Evolutionary conservation across 2,113 vertebrate species (phyloP).

Genomic region (Tautogolabrus adspersus): DNA sequence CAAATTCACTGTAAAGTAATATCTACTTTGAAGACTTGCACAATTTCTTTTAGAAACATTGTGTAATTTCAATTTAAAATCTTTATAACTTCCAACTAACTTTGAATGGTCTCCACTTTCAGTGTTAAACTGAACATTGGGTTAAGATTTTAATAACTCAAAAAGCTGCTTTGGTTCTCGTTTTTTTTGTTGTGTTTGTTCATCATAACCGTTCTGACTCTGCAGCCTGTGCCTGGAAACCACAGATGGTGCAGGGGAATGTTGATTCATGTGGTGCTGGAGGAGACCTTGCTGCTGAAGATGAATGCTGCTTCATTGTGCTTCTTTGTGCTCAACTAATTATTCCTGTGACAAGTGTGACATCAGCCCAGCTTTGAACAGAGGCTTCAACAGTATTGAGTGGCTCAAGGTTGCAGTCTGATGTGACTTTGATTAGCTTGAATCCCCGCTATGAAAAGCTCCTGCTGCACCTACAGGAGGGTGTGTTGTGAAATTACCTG

Average conservation of each 20-base stretch:
- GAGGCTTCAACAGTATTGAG: conserved; percentile 61
- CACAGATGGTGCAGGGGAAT: conserved; percentile 61
- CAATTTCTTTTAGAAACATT: too few species aligned
- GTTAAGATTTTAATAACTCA: conserved; percentile 10
- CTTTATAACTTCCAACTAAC: too few species aligned
- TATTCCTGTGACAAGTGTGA: conserved; percentile 68
- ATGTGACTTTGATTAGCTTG: conserved; percentile 71
- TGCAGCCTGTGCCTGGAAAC: conserved; percentile 59
- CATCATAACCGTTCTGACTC: conserved; percentile 44
- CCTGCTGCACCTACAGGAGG: conserved; percentile 56
- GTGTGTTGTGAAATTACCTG: conserved; percentile 80
- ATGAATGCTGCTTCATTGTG: conserved; percentile 76
- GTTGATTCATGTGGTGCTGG: conserved; percentile 48
- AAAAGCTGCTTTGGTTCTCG: conserved; percentile 13
- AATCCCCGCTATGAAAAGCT: conserved; percentile 76
- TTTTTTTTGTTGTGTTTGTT: conserved; percentile 22
- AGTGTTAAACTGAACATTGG: not conserved
- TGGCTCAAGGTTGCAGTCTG: conserved; percentile 75
- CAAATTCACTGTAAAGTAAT: too few species aligned
- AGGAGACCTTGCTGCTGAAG: conserved; percentile 66
- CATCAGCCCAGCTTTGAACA: conserved; percentile 41
- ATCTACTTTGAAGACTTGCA: too few species aligned
- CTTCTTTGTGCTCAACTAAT: conserved; percentile 76
- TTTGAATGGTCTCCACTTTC: not conserved
- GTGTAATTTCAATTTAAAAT: too few species aligned